Conservation (phyloP, 2,888 invertebrate species). For the Ceratothoa steindachneri region DNA sequence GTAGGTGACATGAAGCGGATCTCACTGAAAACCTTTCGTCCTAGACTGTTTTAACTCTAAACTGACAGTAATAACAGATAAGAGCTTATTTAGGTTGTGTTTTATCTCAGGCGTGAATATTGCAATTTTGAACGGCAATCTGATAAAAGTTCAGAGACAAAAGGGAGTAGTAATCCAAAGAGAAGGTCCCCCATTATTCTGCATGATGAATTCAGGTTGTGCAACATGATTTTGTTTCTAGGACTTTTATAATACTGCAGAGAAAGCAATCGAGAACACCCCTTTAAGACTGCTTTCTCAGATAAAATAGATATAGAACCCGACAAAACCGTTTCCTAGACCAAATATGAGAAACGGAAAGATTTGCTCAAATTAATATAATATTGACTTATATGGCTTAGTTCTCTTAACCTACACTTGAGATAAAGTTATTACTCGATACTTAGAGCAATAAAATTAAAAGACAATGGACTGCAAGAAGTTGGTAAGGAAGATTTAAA, state of each 20-base stretch:
- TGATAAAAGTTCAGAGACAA: not conserved
- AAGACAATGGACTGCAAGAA: too few relatives aligned
- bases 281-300: too few relatives aligned
- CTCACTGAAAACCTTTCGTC: not conserved
- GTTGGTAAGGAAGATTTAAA: too few relatives aligned
- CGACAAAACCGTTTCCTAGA: too few relatives aligned
- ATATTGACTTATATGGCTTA: too few relatives aligned
- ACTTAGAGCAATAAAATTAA: too few relatives aligned
- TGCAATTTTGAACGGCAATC: not conserved
- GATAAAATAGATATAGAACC: too few relatives aligned
- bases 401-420: too few relatives aligned
- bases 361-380: too few relatives aligned
- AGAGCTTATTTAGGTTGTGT: not conserved
- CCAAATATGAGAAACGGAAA: too few relatives aligned
- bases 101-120: not conserved
- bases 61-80: not conserved
- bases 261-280: not conserved
- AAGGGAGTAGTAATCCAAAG: not conserved
- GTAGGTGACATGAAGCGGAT: not conserved
- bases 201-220: not conserved
- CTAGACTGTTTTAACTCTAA: not conserved
- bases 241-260: not conserved
- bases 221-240: not conserved
- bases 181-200: not conserved
- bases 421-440: too few relatives aligned